Conservation (phyloP, 1,140 invertebrate species). For the Lycorma delicatula region DNA sequence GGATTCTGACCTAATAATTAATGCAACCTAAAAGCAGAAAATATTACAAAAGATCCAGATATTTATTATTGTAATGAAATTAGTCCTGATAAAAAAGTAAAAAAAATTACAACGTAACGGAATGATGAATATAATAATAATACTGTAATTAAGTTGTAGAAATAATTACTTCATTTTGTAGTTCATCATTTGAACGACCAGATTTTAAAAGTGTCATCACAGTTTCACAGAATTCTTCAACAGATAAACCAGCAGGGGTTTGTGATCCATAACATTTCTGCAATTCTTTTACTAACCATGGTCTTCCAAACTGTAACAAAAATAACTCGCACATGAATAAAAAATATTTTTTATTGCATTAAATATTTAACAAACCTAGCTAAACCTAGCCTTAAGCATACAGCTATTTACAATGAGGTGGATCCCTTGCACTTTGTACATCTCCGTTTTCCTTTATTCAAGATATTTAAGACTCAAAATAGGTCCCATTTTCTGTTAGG, state of each 20-base stretch:
- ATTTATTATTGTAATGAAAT: too few species aligned
- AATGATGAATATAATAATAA: background rate
- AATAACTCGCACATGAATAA: conserved; percentile 30
- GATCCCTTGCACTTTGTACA: too few species aligned
- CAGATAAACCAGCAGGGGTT: conserved; percentile 39
- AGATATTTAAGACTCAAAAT: too few species aligned
- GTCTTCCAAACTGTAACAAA: conserved; percentile 46
- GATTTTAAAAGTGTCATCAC: conserved; percentile 53
- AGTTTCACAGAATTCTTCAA: conserved; percentile 48
- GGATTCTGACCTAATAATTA: too few species aligned
- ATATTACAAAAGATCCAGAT: background rate
- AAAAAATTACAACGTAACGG: background rate
- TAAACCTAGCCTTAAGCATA: background rate
- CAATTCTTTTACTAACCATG: conserved; percentile 46
- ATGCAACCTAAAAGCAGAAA: background rate
- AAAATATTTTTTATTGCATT: conserved; percentile 19
- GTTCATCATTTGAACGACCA: conserved; percentile 54
- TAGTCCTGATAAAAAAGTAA: too few species aligned
- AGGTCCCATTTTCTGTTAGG: too few species aligned
- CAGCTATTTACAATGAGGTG: background rate
- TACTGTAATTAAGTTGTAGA: background rate
- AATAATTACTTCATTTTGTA: conserved; percentile 61
- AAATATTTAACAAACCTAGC: background rate
- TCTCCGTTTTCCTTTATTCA: too few species aligned
- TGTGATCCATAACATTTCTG: conserved; percentile 42